phyloP scores from a whole-genome alignment of 2,888 invertebrate genomes.

The Apamea sordens region DNA sequence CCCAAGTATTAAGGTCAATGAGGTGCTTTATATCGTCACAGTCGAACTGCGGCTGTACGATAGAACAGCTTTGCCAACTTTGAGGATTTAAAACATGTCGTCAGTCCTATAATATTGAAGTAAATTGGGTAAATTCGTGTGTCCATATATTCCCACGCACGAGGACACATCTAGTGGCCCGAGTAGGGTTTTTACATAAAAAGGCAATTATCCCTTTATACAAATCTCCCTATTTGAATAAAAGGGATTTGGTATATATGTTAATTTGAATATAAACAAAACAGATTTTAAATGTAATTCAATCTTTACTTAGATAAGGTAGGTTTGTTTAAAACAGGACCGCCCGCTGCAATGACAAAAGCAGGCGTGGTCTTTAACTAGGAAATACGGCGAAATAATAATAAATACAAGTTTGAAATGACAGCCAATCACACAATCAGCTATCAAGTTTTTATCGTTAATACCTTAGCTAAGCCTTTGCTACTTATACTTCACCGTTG shows the following conservation, averaged over 20 bases:
- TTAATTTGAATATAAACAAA: slow-evolving; percentile 12
- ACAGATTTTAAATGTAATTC: slow-evolving; percentile 6
- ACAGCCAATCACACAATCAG: not conserved
- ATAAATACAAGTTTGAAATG: not conserved
- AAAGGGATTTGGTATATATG: slow-evolving; percentile 11
- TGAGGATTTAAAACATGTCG: slow-evolving; percentile 48
- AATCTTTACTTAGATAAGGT: not conserved
- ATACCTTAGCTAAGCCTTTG: not conserved
- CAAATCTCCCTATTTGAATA: slow-evolving; percentile 47
- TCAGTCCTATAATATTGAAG: slow-evolving; percentile 28
- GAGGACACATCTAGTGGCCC: slow-evolving; percentile 13
- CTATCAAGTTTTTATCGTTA: not conserved
- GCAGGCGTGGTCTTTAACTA: not conserved
- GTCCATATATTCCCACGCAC: slow-evolving; percentile 37
- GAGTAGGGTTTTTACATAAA: slow-evolving; percentile 52
- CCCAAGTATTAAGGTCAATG: slow-evolving; percentile 5
- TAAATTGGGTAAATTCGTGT: slow-evolving; percentile 35
- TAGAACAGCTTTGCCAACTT: slow-evolving; percentile 25
- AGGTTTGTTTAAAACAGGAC: not conserved
- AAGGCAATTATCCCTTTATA: slow-evolving; percentile 54
- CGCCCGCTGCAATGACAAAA: not conserved
- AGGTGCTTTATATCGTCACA: not conserved
- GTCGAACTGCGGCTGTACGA: slow-evolving; percentile 9
- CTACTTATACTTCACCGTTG: not conserved
- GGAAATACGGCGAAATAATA: not conserved